Percentiles rank a stretch among this genome's conserved stretches.
Evolutionary conservation across 2,888 invertebrate species (phyloP).

Genomic region (Hemicrepidius hirtus): DNA sequence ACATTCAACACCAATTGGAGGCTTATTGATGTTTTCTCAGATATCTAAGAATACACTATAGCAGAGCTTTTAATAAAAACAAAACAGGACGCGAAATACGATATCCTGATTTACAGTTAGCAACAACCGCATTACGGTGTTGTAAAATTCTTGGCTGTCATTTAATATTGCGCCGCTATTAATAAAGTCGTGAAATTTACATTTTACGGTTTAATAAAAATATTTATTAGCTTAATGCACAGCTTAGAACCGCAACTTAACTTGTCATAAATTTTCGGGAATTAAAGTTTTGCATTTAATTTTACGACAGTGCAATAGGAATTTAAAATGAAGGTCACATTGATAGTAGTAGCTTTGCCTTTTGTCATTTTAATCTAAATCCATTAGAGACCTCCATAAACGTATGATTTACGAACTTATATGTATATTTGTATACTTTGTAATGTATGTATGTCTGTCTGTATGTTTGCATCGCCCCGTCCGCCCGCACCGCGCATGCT

Average conservation of each 20-base stretch:
- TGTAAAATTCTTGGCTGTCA: slow-evolving; percentile 4
- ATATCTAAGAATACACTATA: slow-evolving; percentile 15
- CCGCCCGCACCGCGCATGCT: slow-evolving; percentile 69
- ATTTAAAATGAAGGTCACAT: slow-evolving; percentile 3
- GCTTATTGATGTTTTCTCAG: slow-evolving; percentile 17
- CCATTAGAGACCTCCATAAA: slow-evolving; percentile 18
- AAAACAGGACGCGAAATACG: slow-evolving; percentile 3
- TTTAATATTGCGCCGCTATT: slow-evolving; percentile 4
- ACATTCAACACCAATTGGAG: slow-evolving; percentile 20
- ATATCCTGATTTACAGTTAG: slow-evolving; percentile 13
- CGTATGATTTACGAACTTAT: slow-evolving; percentile 31
- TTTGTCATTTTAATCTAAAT: slow-evolving; percentile 4
- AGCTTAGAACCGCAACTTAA: not conserved
- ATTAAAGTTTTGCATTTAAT: not conserved
- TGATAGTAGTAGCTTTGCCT: slow-evolving; percentile 34
- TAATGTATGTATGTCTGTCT: slow-evolving; percentile 62
- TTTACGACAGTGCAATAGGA: not conserved
- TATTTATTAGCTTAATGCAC: no score
- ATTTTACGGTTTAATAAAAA: slow-evolving; percentile 27
- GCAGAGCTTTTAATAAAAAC: slow-evolving; percentile 27
- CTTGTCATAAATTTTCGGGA: not conserved
- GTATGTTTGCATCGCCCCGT: slow-evolving; percentile 68
- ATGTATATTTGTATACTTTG: slow-evolving; percentile 43
- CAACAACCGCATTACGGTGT: slow-evolving; percentile 11
- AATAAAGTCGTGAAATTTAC: not conserved